Conservation (phyloP, 2,797 vertebrate genomes). For the Cephalopachus bancanus region DNA sequence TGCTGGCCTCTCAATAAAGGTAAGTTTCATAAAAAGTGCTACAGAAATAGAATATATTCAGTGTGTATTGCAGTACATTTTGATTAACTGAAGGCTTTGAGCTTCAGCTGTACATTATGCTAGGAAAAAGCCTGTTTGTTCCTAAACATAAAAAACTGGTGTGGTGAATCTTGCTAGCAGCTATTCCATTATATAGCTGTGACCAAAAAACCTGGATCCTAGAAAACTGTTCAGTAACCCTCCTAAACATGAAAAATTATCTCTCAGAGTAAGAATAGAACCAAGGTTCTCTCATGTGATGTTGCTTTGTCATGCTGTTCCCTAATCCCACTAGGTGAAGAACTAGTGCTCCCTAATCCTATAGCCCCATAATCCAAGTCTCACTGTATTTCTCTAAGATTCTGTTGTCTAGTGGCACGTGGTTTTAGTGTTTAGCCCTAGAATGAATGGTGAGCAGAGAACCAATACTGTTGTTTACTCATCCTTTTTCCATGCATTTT, state of each 20-base stretch:
- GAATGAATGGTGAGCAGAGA: not conserved
- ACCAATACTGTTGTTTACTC: too few species aligned
- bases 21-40: not conserved
- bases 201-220: not conserved
- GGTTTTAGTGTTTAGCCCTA: not conserved
- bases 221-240: not conserved
- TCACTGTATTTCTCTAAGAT: not conserved
- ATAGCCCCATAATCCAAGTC: not conserved
- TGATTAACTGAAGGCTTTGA: not conserved
- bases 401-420: not conserved
- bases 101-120: not conserved
- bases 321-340: not conserved
- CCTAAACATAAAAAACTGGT: not conserved
- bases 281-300: not conserved
- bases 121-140: not conserved
- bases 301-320: not conserved
- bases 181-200: not conserved
- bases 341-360: not conserved
- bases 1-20: not conserved
- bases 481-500: not conserved
- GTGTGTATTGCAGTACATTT: not conserved
- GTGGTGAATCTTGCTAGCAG: not conserved
- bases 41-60: not conserved
- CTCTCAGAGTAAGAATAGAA: not conserved
- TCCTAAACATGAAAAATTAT: not conserved